Evolutionary conservation across 1,140 invertebrate genomes (phyloP).

Genomic region (Pentalonia nigronervosa): DNA sequence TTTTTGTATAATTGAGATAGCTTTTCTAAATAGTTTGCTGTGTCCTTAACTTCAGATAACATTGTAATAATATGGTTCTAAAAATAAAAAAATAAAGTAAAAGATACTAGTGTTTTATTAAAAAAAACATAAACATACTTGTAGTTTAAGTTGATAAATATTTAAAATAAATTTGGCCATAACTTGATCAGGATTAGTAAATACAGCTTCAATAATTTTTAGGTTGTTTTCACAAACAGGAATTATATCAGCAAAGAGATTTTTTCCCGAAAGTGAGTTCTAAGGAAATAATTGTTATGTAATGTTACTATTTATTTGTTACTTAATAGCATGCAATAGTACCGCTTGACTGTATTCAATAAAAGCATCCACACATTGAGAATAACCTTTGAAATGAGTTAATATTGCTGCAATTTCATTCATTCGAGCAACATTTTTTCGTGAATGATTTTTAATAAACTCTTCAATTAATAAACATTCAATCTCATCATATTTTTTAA

Average conservation of each 20-base stretch:
- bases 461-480: conserved; percentile 93
- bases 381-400: conserved; percentile 95
- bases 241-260: conserved; percentile 91
- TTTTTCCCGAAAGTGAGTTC: conserved; percentile 78
- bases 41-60: conserved; percentile 80
- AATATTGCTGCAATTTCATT: conserved; percentile 90
- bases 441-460: conserved; percentile 86
- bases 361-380: conserved; percentile 94
- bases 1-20: conserved; percentile 88
- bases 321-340: not conserved
- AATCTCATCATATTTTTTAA: conserved; percentile 94
- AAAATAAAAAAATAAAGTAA: conserved; percentile 60
- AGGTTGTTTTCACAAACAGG: conserved; percentile 90
- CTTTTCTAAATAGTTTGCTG: conserved; percentile 87
- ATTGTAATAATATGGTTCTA: conserved; percentile 83
- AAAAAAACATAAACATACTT: conserved; percentile 64
- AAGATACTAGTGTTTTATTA: not conserved
- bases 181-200: conserved; percentile 95
- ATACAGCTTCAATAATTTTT: conserved; percentile 89
- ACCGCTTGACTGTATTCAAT: conserved; percentile 96
- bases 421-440: conserved; percentile 87
- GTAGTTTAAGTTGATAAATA: conserved; percentile 92
- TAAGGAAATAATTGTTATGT: conserved; percentile 63
- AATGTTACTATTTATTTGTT: conserved; percentile 57
- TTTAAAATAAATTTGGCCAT: conserved; percentile 98